Percentiles rank a stretch among this genome's conserved stretches.
Evolutionary conservation across 1,140 invertebrate species (phyloP).

Genomic region (Akabosia matsudoensis): DNA sequence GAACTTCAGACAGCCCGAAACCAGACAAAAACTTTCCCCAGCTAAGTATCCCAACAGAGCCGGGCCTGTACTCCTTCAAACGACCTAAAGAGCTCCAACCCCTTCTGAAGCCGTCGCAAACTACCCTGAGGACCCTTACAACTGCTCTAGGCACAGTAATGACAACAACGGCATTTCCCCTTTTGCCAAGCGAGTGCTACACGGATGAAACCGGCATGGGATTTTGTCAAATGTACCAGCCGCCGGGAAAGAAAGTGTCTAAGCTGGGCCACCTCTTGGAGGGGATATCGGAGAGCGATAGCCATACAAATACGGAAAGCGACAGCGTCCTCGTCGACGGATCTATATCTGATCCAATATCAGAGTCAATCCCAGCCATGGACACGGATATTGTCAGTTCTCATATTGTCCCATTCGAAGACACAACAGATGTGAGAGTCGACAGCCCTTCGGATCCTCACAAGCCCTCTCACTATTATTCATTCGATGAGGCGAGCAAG

Average conservation of each 20-base stretch:
- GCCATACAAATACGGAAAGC: no score
- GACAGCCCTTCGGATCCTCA: no score
- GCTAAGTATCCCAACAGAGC: background rate
- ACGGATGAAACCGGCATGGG: slow-evolving; percentile 38
- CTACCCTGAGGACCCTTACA: slow-evolving; percentile 28
- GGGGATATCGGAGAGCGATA: background rate
- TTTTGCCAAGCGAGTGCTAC: slow-evolving; percentile 44
- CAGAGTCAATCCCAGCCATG: background rate
- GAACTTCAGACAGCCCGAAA: background rate
- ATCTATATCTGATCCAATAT: no score
- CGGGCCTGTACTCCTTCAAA: background rate
- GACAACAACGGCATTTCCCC: slow-evolving; percentile 47
- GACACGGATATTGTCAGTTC: background rate
- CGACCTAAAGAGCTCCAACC: slow-evolving; percentile 14
- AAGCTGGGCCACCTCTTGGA: background rate
- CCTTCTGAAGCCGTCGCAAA: background rate
- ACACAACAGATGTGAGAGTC: no score
- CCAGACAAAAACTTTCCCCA: background rate
- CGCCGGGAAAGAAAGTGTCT: slow-evolving; percentile 29
- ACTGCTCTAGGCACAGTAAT: slow-evolving; percentile 45
- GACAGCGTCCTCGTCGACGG: no score
- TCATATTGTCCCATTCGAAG: no score
- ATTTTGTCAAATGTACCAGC: slow-evolving; percentile 29
- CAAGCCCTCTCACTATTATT: slow-evolving; percentile 27
- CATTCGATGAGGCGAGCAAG: slow-evolving; percentile 36